Conservation (phyloP, 2,888 invertebrate species). For the Spilosoma lubricipeda region DNA sequence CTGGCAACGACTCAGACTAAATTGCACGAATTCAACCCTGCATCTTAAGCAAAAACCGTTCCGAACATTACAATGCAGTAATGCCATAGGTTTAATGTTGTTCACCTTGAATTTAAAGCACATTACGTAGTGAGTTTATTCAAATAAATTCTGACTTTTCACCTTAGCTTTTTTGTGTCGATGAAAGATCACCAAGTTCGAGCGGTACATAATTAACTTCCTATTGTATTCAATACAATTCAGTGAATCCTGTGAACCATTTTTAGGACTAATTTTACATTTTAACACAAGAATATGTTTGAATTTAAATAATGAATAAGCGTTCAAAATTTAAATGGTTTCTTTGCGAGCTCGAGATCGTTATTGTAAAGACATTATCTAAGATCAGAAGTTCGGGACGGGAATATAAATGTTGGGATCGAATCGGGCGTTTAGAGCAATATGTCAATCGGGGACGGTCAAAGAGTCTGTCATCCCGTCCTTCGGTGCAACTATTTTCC, state of each 20-base stretch:
- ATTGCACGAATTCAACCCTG: slow-evolving; percentile 61
- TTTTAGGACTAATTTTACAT: slow-evolving; percentile 53
- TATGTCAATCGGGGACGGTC: slow-evolving; percentile 71
- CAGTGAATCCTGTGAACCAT: slow-evolving; percentile 4
- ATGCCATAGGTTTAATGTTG: slow-evolving; percentile 16
- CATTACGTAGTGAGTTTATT: slow-evolving; percentile 10
- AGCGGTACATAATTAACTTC: slow-evolving; percentile 40
- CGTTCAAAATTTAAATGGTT: slow-evolving; percentile 72
- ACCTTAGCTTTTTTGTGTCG: slow-evolving; percentile 1
- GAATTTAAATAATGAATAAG: slow-evolving; percentile 68
- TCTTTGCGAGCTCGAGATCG: slow-evolving; percentile 74
- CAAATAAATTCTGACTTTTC: slow-evolving; percentile 14
- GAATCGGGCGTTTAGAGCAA: slow-evolving; percentile 70
- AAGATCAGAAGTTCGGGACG: slow-evolving; percentile 69
- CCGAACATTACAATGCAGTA: slow-evolving; percentile 55
- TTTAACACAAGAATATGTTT: slow-evolving; percentile 51
- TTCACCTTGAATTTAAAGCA: slow-evolving; percentile 18
- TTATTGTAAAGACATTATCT: slow-evolving; percentile 84
- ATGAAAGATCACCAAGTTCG: slow-evolving; percentile 41
- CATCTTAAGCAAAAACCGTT: slow-evolving; percentile 60
- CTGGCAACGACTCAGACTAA: slow-evolving; percentile 41
- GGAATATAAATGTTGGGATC: slow-evolving; percentile 79
- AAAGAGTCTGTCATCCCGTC: slow-evolving; percentile 52
- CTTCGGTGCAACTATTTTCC: slow-evolving; percentile 48
- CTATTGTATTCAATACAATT: slow-evolving; percentile 49